These are phyloP conservation scores for Epinephelus fuscoguttatus DNA, from an alignment of 2,113 vertebrate species.

Conservation along the genomic window DNA sequence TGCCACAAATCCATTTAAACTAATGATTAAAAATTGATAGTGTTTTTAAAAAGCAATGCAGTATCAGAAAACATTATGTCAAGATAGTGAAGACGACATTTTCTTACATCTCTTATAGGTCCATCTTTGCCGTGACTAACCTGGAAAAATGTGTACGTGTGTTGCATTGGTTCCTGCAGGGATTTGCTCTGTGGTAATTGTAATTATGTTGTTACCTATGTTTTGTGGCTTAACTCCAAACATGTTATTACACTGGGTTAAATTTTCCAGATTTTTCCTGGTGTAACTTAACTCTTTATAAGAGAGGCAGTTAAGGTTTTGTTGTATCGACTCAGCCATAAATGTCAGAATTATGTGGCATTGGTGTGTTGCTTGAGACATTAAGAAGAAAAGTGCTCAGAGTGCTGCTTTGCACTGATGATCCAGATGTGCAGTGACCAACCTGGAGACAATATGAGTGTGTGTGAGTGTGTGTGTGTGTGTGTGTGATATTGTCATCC, in stretches of 20 bases:
- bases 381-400: background rate
- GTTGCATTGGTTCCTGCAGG: background rate
- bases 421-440: conserved; percentile 15
- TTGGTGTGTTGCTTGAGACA: background rate
- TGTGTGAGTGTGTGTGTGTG: background rate
- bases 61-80: too few species aligned
- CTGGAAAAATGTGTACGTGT: background rate
- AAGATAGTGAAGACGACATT: too few species aligned
- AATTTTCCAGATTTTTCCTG: background rate
- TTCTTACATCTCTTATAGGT: background rate
- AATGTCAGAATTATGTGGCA: background rate
- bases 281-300: background rate
- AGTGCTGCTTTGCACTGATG: background rate
- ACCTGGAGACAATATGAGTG: background rate
- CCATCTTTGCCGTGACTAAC: background rate
- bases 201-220: background rate
- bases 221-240: background rate
- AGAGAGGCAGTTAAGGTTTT: background rate
- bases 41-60: too few species aligned
- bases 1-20: too few species aligned
- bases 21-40: too few species aligned
- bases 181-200: background rate
- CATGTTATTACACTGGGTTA: background rate
- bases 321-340: background rate
- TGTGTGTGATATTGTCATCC: background rate